Evolutionary conservation across 2,797 vertebrate species (phyloP), one percentile per base, ranked within the genome.

Genomic region (Myotis vivesi): DNA sequence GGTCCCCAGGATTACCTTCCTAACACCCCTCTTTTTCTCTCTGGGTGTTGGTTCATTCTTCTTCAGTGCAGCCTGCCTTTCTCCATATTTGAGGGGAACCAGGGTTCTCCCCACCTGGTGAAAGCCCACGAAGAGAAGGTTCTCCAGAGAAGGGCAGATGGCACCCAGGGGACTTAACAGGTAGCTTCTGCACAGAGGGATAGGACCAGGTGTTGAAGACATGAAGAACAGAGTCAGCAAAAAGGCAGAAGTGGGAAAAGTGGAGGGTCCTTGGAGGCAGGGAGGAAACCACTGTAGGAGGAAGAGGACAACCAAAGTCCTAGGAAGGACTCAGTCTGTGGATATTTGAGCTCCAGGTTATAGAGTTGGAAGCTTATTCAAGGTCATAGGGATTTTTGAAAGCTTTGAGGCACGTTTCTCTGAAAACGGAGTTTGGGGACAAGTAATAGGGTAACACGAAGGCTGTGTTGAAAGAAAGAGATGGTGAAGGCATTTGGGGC

Each of bases 401-500:
- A 86, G 55, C 19, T 75, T 64, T 23, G 59, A n/a, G 28, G 6
- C 41, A 87, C 16, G 6, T 38, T 82, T 68, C 25, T 53, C 23
- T 79, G 75, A 33, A 30, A 75, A 28, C n/a, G 23, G 62, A 81
- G 30, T 59, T 23, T 71, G 68, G 19, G 3, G 46, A 57, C 30
- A 55, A 62, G 33, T n/a, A 20, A 36, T 6, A 10, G 3, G 16
- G 59, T 11, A 51, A 20, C 25, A 15, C 3, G 6, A 76, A 49
- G 59, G n/a, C 12, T 30, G 75, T 3, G 5, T 23, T 17, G 11
- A 46, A 80, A 79, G 23, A 15, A 33, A 3, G 38, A 38, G 25
- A 59, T 17, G 15, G 1, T 4, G 17, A 19, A 1, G 51, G 17
- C 16, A 0, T 36, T 23, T 2, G 23, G 9, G 17, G 12, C 0